A percentile compares a stretch with the other conserved stretches of the same genome.
Conservation (phyloP, 92 coral and sea anemone species). For the Umimayanthus kanabou region DNA sequence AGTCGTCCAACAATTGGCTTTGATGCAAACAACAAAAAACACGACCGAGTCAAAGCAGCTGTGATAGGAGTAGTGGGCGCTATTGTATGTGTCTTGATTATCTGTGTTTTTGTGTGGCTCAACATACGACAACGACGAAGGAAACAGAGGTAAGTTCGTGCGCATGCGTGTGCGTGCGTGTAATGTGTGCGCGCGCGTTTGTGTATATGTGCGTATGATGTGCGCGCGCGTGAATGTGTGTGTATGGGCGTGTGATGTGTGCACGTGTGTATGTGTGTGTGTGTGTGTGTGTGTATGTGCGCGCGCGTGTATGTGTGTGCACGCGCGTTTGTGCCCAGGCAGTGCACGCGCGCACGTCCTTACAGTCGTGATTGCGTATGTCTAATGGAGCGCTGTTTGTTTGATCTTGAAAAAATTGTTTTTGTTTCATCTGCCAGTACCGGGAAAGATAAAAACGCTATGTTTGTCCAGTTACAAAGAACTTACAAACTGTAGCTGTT, state of each 20-base stretch:
- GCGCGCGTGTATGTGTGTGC: no score
- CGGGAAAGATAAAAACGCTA: no score
- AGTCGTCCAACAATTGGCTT: background rate
- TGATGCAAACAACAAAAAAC: background rate
- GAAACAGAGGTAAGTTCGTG: slow-evolving; percentile 7
- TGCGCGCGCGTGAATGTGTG: no score
- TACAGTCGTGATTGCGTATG: no score
- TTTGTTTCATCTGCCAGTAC: no score
- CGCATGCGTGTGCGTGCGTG: background rate
- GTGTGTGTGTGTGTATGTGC: background rate
- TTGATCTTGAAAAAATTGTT: no score
- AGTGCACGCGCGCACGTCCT: no score
- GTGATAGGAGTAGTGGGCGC: slow-evolving; percentile 8
- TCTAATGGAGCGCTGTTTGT: no score
- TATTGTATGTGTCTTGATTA: background rate
- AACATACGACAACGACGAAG: background rate
- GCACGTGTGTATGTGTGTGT: no score
- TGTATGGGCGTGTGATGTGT: background rate
- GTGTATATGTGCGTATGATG: background rate
- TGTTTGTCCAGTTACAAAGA: no score
- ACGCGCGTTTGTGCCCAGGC: background rate
- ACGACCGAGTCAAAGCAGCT: background rate
- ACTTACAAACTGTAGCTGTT: no score
- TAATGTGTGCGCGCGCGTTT: background rate
- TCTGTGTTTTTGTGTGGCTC: slow-evolving; percentile 16